phyloP scores from a whole-genome alignment of 2,797 vertebrate species.

The Sebastes flavidus region DNA sequence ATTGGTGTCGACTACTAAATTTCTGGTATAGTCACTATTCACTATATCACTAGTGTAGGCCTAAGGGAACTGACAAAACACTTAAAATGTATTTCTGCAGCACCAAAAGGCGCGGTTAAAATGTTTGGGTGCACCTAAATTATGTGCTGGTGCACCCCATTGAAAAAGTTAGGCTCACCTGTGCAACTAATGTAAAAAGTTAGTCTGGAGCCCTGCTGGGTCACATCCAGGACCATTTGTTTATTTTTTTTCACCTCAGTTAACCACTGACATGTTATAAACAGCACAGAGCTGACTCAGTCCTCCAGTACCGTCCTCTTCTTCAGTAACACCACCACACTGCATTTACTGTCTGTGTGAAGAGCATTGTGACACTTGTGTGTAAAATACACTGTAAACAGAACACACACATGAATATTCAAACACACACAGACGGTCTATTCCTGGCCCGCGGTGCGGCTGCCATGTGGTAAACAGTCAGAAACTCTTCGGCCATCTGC shows the following conservation, averaged over 20 bases:
- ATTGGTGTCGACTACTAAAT: too few relatives aligned
- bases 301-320: not conserved
- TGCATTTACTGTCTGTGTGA: constrained; percentile 3
- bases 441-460: constrained; percentile 19
- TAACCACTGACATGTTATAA: not conserved
- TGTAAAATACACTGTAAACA: constrained; percentile 22
- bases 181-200: too few relatives aligned
- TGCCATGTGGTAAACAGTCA: constrained; percentile 43
- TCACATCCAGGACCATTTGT: not conserved
- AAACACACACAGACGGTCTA: not conserved
- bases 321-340: not conserved
- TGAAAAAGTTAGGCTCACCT: too few relatives aligned
- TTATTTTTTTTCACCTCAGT: not conserved
- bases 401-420: not conserved
- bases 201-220: not conserved
- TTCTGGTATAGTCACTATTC: too few relatives aligned
- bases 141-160: too few relatives aligned
- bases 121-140: too few relatives aligned
- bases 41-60: too few relatives aligned
- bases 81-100: too few relatives aligned
- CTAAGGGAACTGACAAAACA: too few relatives aligned
- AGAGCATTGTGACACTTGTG: constrained; percentile 25
- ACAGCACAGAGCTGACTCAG: constrained; percentile 8
- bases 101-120: too few relatives aligned
- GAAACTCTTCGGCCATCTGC: constrained; percentile 25